These are phyloP conservation scores for Epinephelus malabaricus DNA, from an alignment of 2,797 vertebrate genomes.

Conservation along the genomic window DNA sequence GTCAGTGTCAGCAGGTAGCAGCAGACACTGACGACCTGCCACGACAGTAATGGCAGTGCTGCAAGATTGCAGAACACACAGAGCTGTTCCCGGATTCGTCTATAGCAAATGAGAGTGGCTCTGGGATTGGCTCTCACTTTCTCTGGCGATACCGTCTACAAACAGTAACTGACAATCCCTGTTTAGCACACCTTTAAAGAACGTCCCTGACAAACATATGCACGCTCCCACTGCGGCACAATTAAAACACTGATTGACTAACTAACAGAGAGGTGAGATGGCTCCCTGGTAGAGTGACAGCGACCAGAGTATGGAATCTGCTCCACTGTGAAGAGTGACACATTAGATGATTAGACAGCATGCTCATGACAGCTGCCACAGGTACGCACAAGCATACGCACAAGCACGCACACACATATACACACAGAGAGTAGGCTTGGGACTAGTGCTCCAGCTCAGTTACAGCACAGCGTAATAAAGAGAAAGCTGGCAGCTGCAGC, in stretches of 20 bases:
- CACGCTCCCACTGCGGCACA: slow-evolving; percentile 21
- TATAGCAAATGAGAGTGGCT: too few relatives aligned
- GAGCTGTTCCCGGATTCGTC: too few relatives aligned
- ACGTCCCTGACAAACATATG: slow-evolving; percentile 5
- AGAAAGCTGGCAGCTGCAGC: slow-evolving; percentile 52
- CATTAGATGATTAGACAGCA: slow-evolving; percentile 75
- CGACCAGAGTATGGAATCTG: slow-evolving; percentile 54
- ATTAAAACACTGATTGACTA: slow-evolving; percentile 54
- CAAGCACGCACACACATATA: slow-evolving; percentile 7
- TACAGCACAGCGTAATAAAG: slow-evolving; percentile 63
- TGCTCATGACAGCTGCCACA: slow-evolving; percentile 73
- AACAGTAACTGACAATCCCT: too few relatives aligned
- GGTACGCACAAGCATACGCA: slow-evolving; percentile 45
- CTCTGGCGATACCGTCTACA: too few relatives aligned
- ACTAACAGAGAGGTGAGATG: slow-evolving; percentile 35
- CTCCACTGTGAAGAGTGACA: slow-evolving; percentile 70
- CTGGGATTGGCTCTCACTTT: too few relatives aligned
- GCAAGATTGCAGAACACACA: too few relatives aligned
- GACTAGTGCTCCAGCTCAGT: slow-evolving; percentile 48
- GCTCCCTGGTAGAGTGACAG: slow-evolving; percentile 56
- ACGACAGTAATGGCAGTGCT: too few relatives aligned
- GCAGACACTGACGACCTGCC: too few relatives aligned
- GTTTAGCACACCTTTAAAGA: background rate
- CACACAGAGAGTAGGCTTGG: slow-evolving; percentile 15
- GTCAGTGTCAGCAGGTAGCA: too few relatives aligned